Base-by-base conservation (phyloP, 2,797 vertebrate species). In the Nasua narica region DNA sequence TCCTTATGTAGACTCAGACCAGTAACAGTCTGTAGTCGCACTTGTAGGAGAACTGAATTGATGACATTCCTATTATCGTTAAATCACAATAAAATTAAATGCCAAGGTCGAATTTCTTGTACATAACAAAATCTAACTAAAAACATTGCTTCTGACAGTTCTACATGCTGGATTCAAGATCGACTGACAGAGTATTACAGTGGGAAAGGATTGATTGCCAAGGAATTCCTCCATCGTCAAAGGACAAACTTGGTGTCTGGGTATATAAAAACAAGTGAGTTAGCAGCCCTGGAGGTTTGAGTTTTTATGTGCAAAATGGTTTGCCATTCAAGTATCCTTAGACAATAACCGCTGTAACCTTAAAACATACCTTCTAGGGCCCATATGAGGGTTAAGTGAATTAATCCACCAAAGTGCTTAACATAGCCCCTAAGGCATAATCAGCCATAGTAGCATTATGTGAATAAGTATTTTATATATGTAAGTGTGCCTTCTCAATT, bases 171-270 rank as follows among this genome's bases (percentile, higher is more conserved):
- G 98, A 99, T 77, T 99, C 99, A 94, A 99, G 99, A 97, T 98
- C 98, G 74, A 98, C 98, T 11, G 99, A 98, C 87, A 98, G 97
- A 90, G 98, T 98, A 85, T 98, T 99, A 19, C 98, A 99, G 90
- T 99, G 99, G 99, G 99, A 99, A 98, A 99, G 99, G 98, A 99
- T 99, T 97, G 99, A 99, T 84, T 99, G 99, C 92, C 99, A 99
- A 98, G 99, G 99, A 90, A 97, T 99, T 29, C 99, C 99, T 77
- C 99, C 99, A 0, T 99, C 99, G 0, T 99, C 99, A 85, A 99
- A 99, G 98, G 99, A 99, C 98, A 99, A 99, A 96, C 99, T 99
- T 4, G 99, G 99, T 1, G 99, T 99, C 96, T 99, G 99, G 99
- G 99, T 99, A 87, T 98, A 99, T 98, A 99, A 98, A 96, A 99